Evolutionary conservation across 2,797 vertebrate genomes (phyloP).

Genomic region (Enteromius radiatus): DNA sequence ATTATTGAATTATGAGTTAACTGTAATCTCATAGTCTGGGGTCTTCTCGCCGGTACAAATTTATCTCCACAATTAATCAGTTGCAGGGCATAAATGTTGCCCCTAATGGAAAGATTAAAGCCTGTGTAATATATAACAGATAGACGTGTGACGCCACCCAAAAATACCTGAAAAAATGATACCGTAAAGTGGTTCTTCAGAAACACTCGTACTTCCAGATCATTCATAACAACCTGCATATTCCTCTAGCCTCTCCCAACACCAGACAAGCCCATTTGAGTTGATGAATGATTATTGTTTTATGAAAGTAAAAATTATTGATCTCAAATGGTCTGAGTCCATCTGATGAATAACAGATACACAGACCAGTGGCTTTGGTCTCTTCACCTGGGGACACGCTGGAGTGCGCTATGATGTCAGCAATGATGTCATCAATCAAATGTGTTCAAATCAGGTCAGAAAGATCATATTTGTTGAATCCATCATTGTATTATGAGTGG

Average conservation of each 20-base stretch:
- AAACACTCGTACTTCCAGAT: constrained; percentile 17
- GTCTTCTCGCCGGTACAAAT: constrained; percentile 37
- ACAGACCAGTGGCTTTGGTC: constrained; percentile 20
- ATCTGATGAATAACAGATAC: constrained; percentile 70
- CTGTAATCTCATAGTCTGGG: constrained; percentile 47
- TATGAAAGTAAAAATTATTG: constrained; percentile 76
- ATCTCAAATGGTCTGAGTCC: constrained; percentile 64
- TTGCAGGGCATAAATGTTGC: constrained; percentile 51
- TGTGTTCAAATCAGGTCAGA: neutral
- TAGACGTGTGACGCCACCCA: constrained; percentile 43
- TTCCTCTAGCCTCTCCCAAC: constrained; percentile 38
- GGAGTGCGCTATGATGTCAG: constrained; percentile 29
- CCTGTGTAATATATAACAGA: constrained; percentile 40
- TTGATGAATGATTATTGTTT: constrained; percentile 80
- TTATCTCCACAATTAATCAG: constrained; percentile 56
- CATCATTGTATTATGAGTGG: neutral
- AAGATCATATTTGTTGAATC: neutral
- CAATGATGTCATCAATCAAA: constrained; percentile 35
- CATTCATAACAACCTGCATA: constrained; percentile 35
- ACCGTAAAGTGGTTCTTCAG: constrained; percentile 25
- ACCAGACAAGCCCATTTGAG: constrained; percentile 61
- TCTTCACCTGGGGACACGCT: constrained; percentile 48
- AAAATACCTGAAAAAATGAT: constrained; percentile 50
- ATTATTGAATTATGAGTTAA: constrained; percentile 58
- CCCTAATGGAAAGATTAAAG: constrained; percentile 47